These are phyloP conservation scores for Manis pentadactyla DNA, from an alignment of 2,797 vertebrate genomes.

Conservation along the genomic window DNA sequence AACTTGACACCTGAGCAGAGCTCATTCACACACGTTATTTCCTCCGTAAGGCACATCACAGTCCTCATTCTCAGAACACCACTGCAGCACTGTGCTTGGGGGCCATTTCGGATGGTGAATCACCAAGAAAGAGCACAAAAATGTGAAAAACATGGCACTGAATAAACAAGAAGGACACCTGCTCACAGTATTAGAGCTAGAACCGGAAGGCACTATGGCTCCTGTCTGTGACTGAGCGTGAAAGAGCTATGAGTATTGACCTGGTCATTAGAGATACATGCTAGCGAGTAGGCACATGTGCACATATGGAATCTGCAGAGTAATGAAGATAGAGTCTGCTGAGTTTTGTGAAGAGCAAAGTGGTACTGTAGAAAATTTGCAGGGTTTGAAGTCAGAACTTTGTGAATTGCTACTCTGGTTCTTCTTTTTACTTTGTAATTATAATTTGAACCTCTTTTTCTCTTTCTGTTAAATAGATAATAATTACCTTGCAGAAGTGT, in stretches of 20 bases:
- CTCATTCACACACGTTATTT: background rate
- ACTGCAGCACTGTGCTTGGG: too few species aligned
- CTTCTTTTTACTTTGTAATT: background rate
- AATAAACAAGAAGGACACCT: background rate
- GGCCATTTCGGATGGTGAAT: background rate
- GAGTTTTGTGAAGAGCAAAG: background rate
- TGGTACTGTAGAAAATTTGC: background rate
- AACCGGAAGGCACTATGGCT: background rate
- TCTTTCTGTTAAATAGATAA: background rate
- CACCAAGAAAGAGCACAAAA: background rate
- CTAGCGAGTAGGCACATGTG: background rate
- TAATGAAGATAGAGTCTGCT: background rate
- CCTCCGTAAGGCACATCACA: background rate
- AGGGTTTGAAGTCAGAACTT: background rate
- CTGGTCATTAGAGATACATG: background rate
- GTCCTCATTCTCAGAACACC: background rate
- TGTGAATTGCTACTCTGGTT: background rate
- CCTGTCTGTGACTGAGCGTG: background rate
- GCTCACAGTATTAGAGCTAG: background rate
- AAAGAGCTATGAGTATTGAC: background rate
- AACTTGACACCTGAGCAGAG: background rate
- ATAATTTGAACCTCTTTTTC: background rate
- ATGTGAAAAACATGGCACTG: background rate
- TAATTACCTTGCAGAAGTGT: background rate
- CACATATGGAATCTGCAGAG: background rate